Evolutionary conservation across 2,888 invertebrate species (phyloP).

Genomic region (Aphelenchoides bicaudatus): DNA sequence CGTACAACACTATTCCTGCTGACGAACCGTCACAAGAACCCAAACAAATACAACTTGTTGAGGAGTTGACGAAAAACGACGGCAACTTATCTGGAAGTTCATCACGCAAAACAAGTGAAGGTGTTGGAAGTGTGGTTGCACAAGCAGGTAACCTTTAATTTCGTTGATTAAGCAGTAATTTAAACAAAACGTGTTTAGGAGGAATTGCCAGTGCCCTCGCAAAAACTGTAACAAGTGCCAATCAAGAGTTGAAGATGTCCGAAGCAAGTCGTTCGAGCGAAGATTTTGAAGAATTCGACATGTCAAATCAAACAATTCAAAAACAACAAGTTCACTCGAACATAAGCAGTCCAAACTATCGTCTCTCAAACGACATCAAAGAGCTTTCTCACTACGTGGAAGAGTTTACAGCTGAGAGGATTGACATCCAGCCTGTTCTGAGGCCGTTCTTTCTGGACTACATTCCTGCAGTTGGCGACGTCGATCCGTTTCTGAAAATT

Average conservation of each 20-base stretch:
- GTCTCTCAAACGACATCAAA: conserved; percentile 31
- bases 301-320: background rate
- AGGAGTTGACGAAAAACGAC: too few relatives aligned
- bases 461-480: conserved; percentile 95
- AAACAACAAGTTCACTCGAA: background rate
- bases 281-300: conserved; percentile 1
- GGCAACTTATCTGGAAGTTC: too few relatives aligned
- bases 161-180: too few relatives aligned
- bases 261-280: background rate
- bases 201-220: too few relatives aligned
- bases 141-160: background rate
- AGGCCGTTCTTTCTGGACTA: conserved; percentile 68
- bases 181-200: too few relatives aligned
- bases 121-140: conserved; percentile 1
- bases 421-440: conserved; percentile 30
- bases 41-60: too few relatives aligned
- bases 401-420: conserved; percentile 30
- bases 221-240: background rate
- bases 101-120: too few relatives aligned
- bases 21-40: too few relatives aligned
- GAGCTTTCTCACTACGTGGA: conserved; percentile 33
- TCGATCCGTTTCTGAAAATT: conserved; percentile 90
- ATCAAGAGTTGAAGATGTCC: conserved; percentile 8
- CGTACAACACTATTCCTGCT: too few relatives aligned
- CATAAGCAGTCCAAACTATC: conserved; percentile 13